Evolutionary conservation across 1,140 invertebrate genomes (phyloP).

Genomic region (Bursaphelenchus mucronatus): DNA sequence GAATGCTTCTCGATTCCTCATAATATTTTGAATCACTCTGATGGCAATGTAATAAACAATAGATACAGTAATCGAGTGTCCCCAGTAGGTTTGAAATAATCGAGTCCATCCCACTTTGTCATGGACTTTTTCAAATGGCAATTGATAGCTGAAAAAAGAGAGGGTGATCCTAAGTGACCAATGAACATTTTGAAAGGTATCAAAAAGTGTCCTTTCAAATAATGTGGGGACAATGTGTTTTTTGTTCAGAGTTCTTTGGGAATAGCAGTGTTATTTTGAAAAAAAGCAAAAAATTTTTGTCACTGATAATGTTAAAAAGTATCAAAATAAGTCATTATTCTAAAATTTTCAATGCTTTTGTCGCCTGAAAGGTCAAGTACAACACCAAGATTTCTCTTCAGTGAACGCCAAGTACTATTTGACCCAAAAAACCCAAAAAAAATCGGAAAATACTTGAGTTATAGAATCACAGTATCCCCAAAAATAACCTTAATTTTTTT

Average conservation of each 20-base stretch:
- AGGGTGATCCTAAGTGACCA: not conserved
- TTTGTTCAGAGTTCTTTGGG: too few relatives aligned
- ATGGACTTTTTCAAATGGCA: constrained; percentile 51
- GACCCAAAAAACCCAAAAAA: too few relatives aligned
- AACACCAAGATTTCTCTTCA: too few relatives aligned
- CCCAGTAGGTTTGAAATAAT: constrained; percentile 54
- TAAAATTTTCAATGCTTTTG: too few relatives aligned
- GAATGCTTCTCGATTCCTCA: constrained; percentile 81
- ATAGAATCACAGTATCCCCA: too few relatives aligned
- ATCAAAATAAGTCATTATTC: not conserved
- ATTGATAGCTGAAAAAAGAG: constrained; percentile 45
- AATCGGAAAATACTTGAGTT: too few relatives aligned
- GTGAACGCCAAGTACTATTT: too few relatives aligned
- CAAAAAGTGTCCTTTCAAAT: constrained; percentile 9
- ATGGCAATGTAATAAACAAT: constrained; percentile 53
- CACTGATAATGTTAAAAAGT: constrained; percentile 21
- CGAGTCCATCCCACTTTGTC: constrained; percentile 50
- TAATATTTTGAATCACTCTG: constrained; percentile 70
- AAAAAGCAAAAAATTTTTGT: too few relatives aligned
- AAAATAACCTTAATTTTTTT: constrained; percentile 1
- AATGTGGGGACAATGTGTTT: constrained; percentile 34
- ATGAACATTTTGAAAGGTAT: too few relatives aligned
- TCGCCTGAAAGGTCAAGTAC: too few relatives aligned
- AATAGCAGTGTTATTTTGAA: too few relatives aligned
- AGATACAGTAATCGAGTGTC: constrained; percentile 58